phyloP scores from a whole-genome alignment of 1,140 invertebrate species.

The Oncopeltus fasciatus region DNA sequence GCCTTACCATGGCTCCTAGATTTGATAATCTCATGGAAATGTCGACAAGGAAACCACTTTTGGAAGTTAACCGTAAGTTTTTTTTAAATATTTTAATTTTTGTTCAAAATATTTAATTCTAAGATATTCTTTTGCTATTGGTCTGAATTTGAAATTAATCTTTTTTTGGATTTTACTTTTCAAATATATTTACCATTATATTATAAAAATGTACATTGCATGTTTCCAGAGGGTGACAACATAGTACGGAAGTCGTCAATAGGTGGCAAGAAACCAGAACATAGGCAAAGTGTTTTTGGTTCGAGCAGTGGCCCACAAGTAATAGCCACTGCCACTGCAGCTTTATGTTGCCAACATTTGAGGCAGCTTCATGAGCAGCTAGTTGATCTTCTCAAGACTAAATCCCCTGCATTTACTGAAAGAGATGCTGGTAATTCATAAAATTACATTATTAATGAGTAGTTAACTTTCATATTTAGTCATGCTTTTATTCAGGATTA shows the following conservation, averaged over 20 bases:
- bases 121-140: too few relatives aligned
- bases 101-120: too few relatives aligned
- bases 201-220: too few relatives aligned
- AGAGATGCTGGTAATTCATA: conserved; percentile 1
- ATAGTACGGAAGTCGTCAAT: neutral
- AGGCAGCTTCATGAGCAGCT: conserved; percentile 11
- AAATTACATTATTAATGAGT: too few relatives aligned
- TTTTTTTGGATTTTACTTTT: conserved; percentile 2
- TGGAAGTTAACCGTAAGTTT: conserved; percentile 43
- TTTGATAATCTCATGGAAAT: conserved; percentile 51
- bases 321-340: conserved; percentile 4
- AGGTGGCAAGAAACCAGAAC: conserved; percentile 3
- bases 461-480: too few relatives aligned
- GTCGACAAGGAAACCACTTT: conserved; percentile 43
- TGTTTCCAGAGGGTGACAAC: neutral
- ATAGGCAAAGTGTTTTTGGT: conserved; percentile 8
- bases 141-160: too few relatives aligned
- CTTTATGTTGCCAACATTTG: conserved; percentile 13
- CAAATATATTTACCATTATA: neutral
- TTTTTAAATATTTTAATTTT: too few relatives aligned
- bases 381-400: neutral
- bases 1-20: conserved; percentile 80
- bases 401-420: neutral
- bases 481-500: too few relatives aligned
- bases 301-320: conserved; percentile 3